These are phyloP conservation scores for Panagrolaimus sp. DNA, from an alignment of 1,140 invertebrate species.

Conservation along the genomic window DNA sequence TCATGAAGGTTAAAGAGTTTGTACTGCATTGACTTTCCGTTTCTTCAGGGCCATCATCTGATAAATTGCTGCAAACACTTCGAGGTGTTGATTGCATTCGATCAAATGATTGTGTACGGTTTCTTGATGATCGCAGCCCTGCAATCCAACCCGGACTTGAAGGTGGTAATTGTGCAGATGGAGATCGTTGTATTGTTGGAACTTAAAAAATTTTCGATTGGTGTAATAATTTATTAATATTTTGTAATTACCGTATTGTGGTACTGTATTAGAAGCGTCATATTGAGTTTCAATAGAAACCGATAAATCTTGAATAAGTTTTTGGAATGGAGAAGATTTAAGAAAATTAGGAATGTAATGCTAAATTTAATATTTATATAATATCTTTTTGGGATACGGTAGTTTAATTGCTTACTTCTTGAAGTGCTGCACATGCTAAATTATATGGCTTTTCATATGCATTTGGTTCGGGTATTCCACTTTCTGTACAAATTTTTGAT, in stretches of 20 bases:
- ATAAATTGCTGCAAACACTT: conserved; percentile 3
- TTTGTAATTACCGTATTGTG: too few relatives aligned
- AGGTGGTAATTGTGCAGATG: not conserved
- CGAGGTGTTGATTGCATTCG: not conserved
- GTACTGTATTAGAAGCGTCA: too few relatives aligned
- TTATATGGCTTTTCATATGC: conserved; percentile 20
- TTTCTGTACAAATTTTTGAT: conserved; percentile 26
- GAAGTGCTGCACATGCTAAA: conserved; percentile 2
- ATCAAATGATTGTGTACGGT: not conserved
- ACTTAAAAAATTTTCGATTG: not conserved
- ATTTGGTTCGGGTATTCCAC: conserved; percentile 17
- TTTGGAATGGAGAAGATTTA: not conserved
- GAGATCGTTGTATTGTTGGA: not conserved
- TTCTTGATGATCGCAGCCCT: not conserved
- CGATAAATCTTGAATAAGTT: not conserved
- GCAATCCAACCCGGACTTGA: conserved; percentile 6
- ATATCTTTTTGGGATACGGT: not conserved
- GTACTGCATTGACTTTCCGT: not conserved
- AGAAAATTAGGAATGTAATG: not conserved
- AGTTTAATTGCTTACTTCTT: not conserved
- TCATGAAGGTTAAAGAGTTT: not conserved
- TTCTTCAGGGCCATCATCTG: not conserved
- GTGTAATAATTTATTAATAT: too few relatives aligned
- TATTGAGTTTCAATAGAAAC: not conserved
- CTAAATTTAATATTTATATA: not conserved